phyloP scores from a whole-genome alignment of 2,797 vertebrate genomes.

The Sylvia borin region DNA sequence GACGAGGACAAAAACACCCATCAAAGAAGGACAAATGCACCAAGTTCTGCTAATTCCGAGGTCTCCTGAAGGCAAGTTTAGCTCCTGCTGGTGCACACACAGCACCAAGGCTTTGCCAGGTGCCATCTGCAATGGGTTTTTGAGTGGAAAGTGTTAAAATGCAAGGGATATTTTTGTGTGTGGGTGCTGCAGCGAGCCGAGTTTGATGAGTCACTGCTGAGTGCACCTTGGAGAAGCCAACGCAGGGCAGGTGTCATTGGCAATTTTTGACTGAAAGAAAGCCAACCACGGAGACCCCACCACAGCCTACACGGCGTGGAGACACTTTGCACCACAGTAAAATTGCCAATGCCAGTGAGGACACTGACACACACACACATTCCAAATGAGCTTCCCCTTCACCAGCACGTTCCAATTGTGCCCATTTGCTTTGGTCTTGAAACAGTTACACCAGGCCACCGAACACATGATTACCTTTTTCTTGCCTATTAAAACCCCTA shows the following conservation, averaged over 20 bases:
- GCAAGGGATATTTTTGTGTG: background rate
- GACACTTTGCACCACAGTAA: background rate
- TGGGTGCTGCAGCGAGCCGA: background rate
- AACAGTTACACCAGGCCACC: slow-evolving; percentile 9
- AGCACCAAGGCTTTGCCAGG: background rate
- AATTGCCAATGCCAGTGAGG: background rate
- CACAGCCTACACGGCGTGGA: accelerated
- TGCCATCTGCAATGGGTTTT: background rate
- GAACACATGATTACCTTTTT: background rate
- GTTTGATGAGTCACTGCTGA: background rate
- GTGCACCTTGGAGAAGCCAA: background rate
- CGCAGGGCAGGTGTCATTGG: background rate
- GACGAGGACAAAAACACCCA: background rate
- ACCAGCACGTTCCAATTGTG: background rate
- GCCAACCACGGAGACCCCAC: background rate
- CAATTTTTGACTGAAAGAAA: background rate
- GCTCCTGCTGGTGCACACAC: background rate
- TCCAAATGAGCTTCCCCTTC: background rate
- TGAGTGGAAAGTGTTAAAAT: background rate
- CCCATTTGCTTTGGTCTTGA: slow-evolving; percentile 26
- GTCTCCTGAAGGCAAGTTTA: background rate
- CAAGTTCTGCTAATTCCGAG: background rate
- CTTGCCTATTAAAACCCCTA: background rate
- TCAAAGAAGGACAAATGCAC: background rate
- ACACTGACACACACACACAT: background rate